A percentile compares a stretch with the other conserved stretches of the same genome.
Conservation (phyloP, 1,140 invertebrate genomes). For the Episyrphus balteatus region DNA sequence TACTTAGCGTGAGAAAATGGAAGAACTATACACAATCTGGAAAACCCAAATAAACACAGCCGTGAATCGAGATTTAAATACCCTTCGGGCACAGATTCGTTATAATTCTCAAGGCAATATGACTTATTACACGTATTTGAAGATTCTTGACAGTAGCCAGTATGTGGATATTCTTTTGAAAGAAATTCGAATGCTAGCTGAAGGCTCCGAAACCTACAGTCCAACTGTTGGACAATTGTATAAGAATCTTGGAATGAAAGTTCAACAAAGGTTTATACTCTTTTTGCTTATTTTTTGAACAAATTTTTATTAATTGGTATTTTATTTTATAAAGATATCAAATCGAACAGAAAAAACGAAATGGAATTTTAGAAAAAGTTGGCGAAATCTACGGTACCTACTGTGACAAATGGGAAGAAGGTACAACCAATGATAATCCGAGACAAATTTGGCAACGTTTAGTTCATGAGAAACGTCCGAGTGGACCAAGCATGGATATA, state of each 20-base stretch:
- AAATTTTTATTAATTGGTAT: constrained; percentile 6
- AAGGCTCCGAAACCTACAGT: constrained; percentile 71
- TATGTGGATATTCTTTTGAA: constrained; percentile 54
- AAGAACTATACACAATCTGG: constrained; percentile 55
- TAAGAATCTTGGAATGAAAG: constrained; percentile 55
- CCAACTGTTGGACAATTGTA: constrained; percentile 53
- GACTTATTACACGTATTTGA: constrained; percentile 64
- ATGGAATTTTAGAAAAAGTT: constrained; percentile 56
- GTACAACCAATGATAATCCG: constrained; percentile 44
- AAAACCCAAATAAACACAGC: constrained; percentile 44
- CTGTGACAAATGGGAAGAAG: constrained; percentile 52
- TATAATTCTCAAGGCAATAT: constrained; percentile 24
- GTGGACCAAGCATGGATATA: constrained; percentile 49
- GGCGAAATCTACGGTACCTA: constrained; percentile 56
- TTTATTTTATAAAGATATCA: constrained; percentile 42
- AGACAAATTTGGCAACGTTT: constrained; percentile 64
- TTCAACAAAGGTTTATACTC: constrained; percentile 15
- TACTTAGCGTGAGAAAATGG: constrained; percentile 44
- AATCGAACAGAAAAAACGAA: constrained; percentile 50
- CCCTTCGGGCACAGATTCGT: constrained; percentile 42
- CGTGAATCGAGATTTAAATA: constrained; percentile 55
- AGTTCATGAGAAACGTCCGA: constrained; percentile 40
- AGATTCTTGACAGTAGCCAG: constrained; percentile 48
- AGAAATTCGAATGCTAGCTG: constrained; percentile 56
- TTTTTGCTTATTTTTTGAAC: constrained; percentile 5